A percentile compares a stretch with the other conserved stretches of the same genome.
Conservation (phyloP, 2,888 invertebrate genomes). For the Beris chalybata region DNA sequence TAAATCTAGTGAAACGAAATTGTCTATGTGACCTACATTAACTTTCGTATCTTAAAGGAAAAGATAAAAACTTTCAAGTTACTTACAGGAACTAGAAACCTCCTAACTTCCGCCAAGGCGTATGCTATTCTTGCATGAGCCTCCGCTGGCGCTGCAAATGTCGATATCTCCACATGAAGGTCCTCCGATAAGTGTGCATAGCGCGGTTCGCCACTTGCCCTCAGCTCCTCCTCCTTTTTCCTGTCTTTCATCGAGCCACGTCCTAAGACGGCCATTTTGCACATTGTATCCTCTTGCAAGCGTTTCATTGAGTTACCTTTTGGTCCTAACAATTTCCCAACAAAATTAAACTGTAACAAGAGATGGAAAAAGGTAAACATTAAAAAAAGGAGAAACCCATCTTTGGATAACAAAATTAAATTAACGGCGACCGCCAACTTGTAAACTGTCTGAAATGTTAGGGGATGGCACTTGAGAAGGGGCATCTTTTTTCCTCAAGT, state of each 20-base stretch:
- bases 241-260: slow-evolving; percentile 93
- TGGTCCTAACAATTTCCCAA: slow-evolving; percentile 90
- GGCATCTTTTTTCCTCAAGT: too few species aligned
- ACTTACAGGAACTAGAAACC: slow-evolving; percentile 76
- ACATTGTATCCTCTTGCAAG: slow-evolving; percentile 92
- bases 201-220: slow-evolving; percentile 87
- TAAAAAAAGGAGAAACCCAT: neutral
- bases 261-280: slow-evolving; percentile 93
- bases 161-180: slow-evolving; percentile 88
- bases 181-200: slow-evolving; percentile 90
- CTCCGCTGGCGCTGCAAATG: slow-evolving; percentile 88
- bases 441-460: neutral
- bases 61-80: too few species aligned
- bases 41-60: too few species aligned
- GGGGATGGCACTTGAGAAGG: too few species aligned
- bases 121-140: slow-evolving; percentile 85
- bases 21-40: too few species aligned
- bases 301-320: slow-evolving; percentile 91
- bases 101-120: slow-evolving; percentile 76
- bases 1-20: too few species aligned
- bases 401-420: neutral
- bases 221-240: slow-evolving; percentile 91
- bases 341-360: slow-evolving; percentile 85
- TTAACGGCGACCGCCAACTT: neutral
- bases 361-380: slow-evolving; percentile 22